Evolutionary conservation across 2,888 invertebrate species (phyloP), one percentile per base, ranked within the genome.

Genomic region (Drosophila melanocephala): DNA sequence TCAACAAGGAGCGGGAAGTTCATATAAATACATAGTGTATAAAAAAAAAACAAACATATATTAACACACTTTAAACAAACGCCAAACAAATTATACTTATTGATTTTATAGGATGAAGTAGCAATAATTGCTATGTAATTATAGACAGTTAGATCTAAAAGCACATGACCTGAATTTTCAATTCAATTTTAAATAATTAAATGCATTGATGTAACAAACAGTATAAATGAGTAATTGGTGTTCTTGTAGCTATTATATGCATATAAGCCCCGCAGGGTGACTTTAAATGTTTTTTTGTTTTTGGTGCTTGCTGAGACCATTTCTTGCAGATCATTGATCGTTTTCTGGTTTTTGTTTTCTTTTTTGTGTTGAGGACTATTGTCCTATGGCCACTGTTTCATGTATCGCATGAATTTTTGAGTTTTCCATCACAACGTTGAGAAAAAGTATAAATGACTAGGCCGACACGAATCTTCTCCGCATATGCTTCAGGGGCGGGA

Each of bases 181-280:
- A 87, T 87, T 87, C 76, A 75, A 72, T 65, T 65, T 77, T 75
- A 44, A 65, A 89, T 83, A 77, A 66, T 72, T 85, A 85, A 85
- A 85, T 85, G 89, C 89, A 87, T 80, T 77, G 59, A 80, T 75
- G 77, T 89, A 85, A 84, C 89, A 87, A 84, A 76, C 67, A 51
- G 60, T 58, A 26, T 62, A 61, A 64, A 74, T 58, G 51, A 53
- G 55, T 50, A 58, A n/a, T 63, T 44, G 67, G 16, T 65, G 39
- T 57, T 30, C 5, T 50, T 55, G 51, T 58, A 50, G 62, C 22
- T 57, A 30, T 44, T 68, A 57, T 63, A 50, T 26, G 47, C 56
- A 42, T 55, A 28, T 52, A 37, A 51, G 50, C 47, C 42, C 56
- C 69, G 69, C 59, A 68, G 70, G 42, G 51, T 57, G 28, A 32